These are phyloP conservation scores for Cataglyphis hispanica DNA, from an alignment of 1,140 invertebrate genomes.

Conservation along the genomic window DNA sequence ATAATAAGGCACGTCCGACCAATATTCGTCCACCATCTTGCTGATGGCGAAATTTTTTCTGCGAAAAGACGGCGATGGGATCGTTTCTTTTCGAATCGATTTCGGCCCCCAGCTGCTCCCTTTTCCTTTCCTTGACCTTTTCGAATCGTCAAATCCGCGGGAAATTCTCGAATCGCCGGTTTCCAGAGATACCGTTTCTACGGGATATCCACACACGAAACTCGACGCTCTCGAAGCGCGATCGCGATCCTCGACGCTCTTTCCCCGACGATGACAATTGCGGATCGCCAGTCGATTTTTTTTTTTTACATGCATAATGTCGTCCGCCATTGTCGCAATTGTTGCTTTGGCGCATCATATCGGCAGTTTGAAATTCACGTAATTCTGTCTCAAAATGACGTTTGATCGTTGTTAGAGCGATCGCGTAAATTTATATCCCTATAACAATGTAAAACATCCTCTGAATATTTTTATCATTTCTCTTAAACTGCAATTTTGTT, in stretches of 20 bases:
- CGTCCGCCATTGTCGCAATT: background rate
- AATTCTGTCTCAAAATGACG: too few relatives aligned
- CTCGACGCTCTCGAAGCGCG: background rate
- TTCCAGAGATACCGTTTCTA: slow-evolving; percentile 77
- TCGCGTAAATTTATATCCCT: background rate
- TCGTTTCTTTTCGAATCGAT: background rate
- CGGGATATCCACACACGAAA: slow-evolving; percentile 59
- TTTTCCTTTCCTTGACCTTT: background rate
- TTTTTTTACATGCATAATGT: background rate
- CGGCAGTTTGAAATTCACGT: background rate
- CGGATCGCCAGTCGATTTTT: slow-evolving; percentile 10
- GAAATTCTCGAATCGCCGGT: slow-evolving; percentile 57
- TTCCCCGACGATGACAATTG: background rate
- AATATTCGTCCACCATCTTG: slow-evolving; percentile 41
- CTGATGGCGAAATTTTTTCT: slow-evolving; percentile 4
- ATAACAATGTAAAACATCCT: too few relatives aligned
- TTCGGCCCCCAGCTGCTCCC: slow-evolving; percentile 34
- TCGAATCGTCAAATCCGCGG: slow-evolving; percentile 42
- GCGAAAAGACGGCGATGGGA: background rate
- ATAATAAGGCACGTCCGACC: slow-evolving; percentile 41
- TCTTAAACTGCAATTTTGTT: too few relatives aligned
- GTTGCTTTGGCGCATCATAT: too few relatives aligned
- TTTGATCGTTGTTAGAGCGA: background rate
- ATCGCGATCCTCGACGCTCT: background rate
- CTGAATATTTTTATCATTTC: too few relatives aligned